Evolutionary conservation across 1,140 invertebrate genomes (phyloP).

Genomic region (Lanistes nyassanus): DNA sequence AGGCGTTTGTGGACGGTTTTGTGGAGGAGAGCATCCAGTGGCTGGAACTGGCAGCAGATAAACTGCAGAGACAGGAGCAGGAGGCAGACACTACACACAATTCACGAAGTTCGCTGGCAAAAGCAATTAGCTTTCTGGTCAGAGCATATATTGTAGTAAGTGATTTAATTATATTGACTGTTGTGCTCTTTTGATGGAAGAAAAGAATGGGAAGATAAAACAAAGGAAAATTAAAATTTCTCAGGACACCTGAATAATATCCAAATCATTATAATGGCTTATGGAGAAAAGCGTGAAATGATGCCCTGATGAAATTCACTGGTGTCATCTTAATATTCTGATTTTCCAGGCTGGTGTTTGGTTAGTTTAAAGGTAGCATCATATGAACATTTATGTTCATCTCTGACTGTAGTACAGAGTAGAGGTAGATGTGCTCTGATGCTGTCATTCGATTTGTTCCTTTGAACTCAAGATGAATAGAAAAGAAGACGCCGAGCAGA

Average conservation of each 20-base stretch:
- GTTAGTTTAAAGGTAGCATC: neutral
- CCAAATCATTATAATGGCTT: no score
- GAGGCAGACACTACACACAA: neutral
- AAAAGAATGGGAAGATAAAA: no score
- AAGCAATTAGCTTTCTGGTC: neutral
- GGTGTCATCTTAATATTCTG: neutral
- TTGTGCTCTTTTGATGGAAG: no score
- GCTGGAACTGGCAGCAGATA: neutral
- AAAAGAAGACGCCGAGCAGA: neutral
- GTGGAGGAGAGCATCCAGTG: conserved; percentile 18
- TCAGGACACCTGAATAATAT: no score
- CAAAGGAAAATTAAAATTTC: no score
- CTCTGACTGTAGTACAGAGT: neutral
- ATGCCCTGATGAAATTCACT: neutral
- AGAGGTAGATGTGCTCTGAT: neutral
- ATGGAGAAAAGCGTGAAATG: no score
- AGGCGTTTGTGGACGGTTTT: conserved; percentile 22
- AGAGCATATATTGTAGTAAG: conserved; percentile 14
- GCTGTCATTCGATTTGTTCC: neutral
- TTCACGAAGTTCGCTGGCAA: neutral
- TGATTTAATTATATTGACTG: no score
- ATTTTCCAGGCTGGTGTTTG: neutral
- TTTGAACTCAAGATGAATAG: neutral
- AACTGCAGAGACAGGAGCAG: neutral
- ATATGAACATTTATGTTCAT: neutral